Percentiles rank a stretch among this genome's conserved stretches.
phyloP scores from a whole-genome alignment of 2,888 invertebrate genomes.

The Hydrotaea diabolus region DNA sequence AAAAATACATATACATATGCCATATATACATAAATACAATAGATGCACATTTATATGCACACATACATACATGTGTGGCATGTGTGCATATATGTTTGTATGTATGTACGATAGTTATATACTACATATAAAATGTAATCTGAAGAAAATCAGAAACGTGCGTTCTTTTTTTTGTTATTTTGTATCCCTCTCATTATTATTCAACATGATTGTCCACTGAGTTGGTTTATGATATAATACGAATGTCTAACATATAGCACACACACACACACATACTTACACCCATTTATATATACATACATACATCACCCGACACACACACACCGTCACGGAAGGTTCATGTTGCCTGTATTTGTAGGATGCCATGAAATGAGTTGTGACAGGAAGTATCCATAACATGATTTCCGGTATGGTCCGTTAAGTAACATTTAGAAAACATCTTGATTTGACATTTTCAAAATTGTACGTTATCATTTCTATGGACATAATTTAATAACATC shows the following conservation, averaged over 20 bases:
- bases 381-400: slow-evolving; percentile 32
- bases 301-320: not conserved
- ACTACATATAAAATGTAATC: slow-evolving; percentile 10
- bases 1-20: not conserved
- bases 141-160: slow-evolving; percentile 28
- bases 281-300: not conserved
- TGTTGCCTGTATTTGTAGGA: not conserved
- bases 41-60: not conserved
- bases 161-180: not conserved
- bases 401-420: slow-evolving; percentile 28
- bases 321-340: not conserved
- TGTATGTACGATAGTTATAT: not conserved
- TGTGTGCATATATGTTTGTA: not conserved
- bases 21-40: not conserved
- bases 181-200: not conserved
- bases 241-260: not conserved
- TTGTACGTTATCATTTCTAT: slow-evolving; percentile 21
- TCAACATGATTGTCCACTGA: slow-evolving; percentile 22
- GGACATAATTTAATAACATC: slow-evolving; percentile 45
- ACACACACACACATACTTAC: not conserved
- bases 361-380: slow-evolving; percentile 10
- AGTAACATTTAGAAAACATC: slow-evolving; percentile 23
- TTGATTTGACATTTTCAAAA: slow-evolving; percentile 36
- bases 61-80: not conserved
- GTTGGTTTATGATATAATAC: slow-evolving; percentile 13